Conservation (phyloP, 2,888 invertebrate genomes). For the Acronicta aceris region DNA sequence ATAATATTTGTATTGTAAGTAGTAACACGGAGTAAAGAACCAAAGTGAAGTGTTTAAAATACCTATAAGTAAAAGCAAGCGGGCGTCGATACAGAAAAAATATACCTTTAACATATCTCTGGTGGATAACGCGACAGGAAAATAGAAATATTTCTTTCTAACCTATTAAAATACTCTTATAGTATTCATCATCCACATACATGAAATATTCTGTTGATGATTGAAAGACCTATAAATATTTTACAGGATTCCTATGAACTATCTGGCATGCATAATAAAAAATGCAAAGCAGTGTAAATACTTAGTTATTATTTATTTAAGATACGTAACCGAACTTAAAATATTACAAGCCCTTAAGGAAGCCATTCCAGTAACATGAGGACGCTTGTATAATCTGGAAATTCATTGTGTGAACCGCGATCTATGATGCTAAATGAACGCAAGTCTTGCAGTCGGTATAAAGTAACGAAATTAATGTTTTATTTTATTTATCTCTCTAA, state of each 20-base stretch:
- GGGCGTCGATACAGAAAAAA: slow-evolving; percentile 22
- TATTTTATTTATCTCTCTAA: slow-evolving; percentile 73
- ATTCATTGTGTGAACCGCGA: slow-evolving; percentile 79
- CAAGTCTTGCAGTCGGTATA: slow-evolving; percentile 74
- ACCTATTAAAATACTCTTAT: slow-evolving; percentile 19
- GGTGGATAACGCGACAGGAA: slow-evolving; percentile 13
- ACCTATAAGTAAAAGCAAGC: slow-evolving; percentile 33
- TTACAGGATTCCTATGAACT: slow-evolving; percentile 83
- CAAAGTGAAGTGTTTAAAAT: slow-evolving; percentile 24
- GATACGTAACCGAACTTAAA: slow-evolving; percentile 78
- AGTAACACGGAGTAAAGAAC: slow-evolving; percentile 9
- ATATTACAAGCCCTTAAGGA: slow-evolving; percentile 81
- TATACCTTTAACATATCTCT: slow-evolving; percentile 21
- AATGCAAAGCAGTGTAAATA: slow-evolving; percentile 87
- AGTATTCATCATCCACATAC: slow-evolving; percentile 33
- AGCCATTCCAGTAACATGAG: slow-evolving; percentile 86
- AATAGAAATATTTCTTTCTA: slow-evolving; percentile 15
- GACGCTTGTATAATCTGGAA: slow-evolving; percentile 75
- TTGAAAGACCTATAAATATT: slow-evolving; percentile 62
- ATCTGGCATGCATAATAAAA: slow-evolving; percentile 87
- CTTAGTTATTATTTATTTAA: slow-evolving; percentile 71
- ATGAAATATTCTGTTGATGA: slow-evolving; percentile 41
- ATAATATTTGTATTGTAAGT: too few relatives aligned
- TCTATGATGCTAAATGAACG: slow-evolving; percentile 82
- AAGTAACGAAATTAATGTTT: slow-evolving; percentile 59